Evolutionary conservation across 2,888 invertebrate genomes (phyloP).

Genomic region (Empis livida): DNA sequence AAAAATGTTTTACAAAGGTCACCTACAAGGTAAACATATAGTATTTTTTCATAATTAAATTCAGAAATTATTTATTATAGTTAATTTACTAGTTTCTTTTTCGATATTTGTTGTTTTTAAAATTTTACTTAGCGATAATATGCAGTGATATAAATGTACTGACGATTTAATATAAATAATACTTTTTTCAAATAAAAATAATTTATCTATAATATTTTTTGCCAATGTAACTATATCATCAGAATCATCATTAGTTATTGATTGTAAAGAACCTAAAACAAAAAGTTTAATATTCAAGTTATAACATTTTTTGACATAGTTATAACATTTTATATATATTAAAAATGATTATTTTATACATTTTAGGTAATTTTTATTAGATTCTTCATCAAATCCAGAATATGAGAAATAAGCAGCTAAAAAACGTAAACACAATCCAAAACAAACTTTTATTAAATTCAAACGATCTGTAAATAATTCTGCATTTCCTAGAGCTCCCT

Average conservation of each 20-base stretch:
- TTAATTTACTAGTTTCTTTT: constrained; percentile 22
- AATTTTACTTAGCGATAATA: constrained; percentile 21
- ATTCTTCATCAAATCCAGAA: constrained; percentile 44
- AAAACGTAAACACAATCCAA: constrained; percentile 43
- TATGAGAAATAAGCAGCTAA: constrained; percentile 48
- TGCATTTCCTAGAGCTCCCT: constrained; percentile 43
- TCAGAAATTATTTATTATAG: neutral
- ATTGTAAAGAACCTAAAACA: neutral
- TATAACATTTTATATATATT: too few species aligned
- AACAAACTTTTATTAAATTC: constrained; percentile 40
- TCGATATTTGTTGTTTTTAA: constrained; percentile 12
- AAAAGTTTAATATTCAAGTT: neutral
- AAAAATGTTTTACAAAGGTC: constrained; percentile 43
- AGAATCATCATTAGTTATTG: neutral
- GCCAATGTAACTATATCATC: constrained; percentile 14
- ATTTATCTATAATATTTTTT: constrained; percentile 19
- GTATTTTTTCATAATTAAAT: neutral
- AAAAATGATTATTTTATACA: constrained; percentile 13
- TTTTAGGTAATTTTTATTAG: constrained; percentile 18
- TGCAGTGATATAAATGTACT: constrained; percentile 25
- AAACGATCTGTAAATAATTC: constrained; percentile 42
- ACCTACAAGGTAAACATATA: constrained; percentile 18
- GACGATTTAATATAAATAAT: constrained; percentile 26
- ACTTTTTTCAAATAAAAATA: constrained; percentile 19
- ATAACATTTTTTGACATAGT: neutral